phyloP scores from a whole-genome alignment of 2,113 vertebrate genomes.

The Caloenas nicobarica region DNA sequence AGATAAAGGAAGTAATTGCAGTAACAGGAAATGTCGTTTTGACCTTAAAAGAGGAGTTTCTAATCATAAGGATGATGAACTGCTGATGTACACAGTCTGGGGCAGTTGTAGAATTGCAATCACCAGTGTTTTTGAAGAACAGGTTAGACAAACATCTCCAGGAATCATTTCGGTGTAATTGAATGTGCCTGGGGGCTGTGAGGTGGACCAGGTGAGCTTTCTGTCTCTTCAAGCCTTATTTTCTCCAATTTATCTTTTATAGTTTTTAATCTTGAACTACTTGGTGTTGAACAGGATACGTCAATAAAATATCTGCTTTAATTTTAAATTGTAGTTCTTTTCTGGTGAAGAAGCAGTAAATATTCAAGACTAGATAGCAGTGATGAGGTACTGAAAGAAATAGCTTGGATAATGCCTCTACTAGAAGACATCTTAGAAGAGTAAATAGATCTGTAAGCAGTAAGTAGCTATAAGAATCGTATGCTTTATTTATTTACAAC shows the following conservation, averaged over 20 bases:
- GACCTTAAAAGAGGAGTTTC: slow-evolving; percentile 6
- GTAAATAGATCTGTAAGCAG: background rate
- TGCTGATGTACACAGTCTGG: background rate
- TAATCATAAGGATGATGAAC: background rate
- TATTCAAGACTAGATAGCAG: background rate
- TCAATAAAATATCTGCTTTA: background rate
- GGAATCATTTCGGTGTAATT: slow-evolving; percentile 8
- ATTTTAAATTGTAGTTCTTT: background rate
- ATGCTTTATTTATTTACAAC: background rate
- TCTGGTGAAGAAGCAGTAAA: background rate
- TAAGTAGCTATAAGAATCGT: background rate
- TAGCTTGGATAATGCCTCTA: background rate
- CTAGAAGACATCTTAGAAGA: background rate
- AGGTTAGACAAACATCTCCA: slow-evolving; percentile 30
- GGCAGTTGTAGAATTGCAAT: background rate
- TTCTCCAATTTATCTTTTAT: background rate
- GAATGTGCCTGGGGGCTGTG: background rate
- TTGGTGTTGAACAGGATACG: background rate
- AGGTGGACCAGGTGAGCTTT: background rate
- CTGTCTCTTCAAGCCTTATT: background rate
- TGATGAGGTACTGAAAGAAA: background rate
- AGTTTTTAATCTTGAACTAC: background rate
- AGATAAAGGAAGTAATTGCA: background rate
- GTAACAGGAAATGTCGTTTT: background rate
- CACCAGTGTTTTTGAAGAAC: background rate